Base-by-base conservation (phyloP, 2,797 vertebrate species). In the Vultur gryphus region DNA sequence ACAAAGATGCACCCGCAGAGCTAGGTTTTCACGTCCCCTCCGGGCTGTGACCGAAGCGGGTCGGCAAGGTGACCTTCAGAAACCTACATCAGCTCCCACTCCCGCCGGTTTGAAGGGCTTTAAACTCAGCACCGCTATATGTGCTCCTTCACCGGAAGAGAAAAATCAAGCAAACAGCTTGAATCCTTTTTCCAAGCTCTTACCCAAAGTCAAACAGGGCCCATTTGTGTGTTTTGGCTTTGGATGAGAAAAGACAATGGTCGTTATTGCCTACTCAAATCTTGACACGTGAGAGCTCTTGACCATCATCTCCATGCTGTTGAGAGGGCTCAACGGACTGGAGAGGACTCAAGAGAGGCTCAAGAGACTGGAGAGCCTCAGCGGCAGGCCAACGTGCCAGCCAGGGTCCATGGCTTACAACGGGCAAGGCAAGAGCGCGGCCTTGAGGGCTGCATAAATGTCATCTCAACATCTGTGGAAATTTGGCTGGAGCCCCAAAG, bases 51-150 rank as follows among this genome's bases (percentile, higher is more conserved):
- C 61, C 6, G 0, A 23, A 28, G 37, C 2, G 2, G 31, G 23
- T 6, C 9, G 4, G 41, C 5, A 3, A 57, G 49, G 73, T 10
- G 29, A 25, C 26, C 25, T 29, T 10, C 46, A 37, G 62, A 20
- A 49, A 33, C 11, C 33, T 16, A 6, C 15, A 19, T 10, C 52
- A 52, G 89, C 61, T 84, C 71, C 66, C 28, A 2, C 2, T 17
- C 26, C 23, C 0, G 0, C 0, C 2, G 0, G 26, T 16, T 2
- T 7, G 61, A 26, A 44, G 51, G 43, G 37, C 62, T 51, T 49
- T 37, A 11, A 46, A n/a, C 16, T 28, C 73, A 26, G 84, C 62
- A 26, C 43, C 6, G 8, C 70, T 71, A 2, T 0, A 9, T 0
- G 1, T 5, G 37, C 29, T 72, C n/a, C 79, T 11, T 23, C 20